phyloP scores from a whole-genome alignment of 1,140 invertebrate species.

The Carposina sasakii region DNA sequence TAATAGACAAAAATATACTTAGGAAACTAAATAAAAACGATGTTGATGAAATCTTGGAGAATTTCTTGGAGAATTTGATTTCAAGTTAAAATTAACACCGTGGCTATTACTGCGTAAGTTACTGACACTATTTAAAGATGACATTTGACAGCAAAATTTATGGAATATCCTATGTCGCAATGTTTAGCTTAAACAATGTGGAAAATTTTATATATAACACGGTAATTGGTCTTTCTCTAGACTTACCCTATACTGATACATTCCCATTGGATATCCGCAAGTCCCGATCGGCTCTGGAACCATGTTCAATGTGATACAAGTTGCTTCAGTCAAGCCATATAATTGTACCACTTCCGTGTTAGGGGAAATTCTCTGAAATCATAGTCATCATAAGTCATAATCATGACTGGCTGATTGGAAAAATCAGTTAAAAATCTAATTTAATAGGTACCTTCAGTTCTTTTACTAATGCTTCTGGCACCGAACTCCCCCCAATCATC shows the following conservation, averaged over 20 bases:
- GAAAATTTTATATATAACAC: not conserved
- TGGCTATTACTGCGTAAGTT: not conserved
- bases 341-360: not conserved
- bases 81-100: too few relatives aligned
- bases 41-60: not conserved
- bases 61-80: not conserved
- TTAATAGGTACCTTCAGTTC: constrained; percentile 10
- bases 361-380: not conserved
- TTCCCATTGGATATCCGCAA: constrained; percentile 14
- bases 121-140: not conserved
- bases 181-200: not conserved
- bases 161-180: not conserved
- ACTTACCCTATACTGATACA: constrained; percentile 19
- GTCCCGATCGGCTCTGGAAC: constrained; percentile 9
- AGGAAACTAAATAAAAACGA: not conserved
- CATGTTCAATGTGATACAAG: constrained; percentile 3
- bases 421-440: too few relatives aligned
- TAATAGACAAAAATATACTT: not conserved
- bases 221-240: not conserved
- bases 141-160: not conserved
- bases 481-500: constrained; percentile 4
- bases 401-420: too few relatives aligned
- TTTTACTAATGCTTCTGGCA: not conserved
- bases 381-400: too few relatives aligned
- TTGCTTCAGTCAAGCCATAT: constrained; percentile 17